Conservation (phyloP, 2,113 vertebrate genomes). For the Sinocyclocheilus anophthalmus region DNA sequence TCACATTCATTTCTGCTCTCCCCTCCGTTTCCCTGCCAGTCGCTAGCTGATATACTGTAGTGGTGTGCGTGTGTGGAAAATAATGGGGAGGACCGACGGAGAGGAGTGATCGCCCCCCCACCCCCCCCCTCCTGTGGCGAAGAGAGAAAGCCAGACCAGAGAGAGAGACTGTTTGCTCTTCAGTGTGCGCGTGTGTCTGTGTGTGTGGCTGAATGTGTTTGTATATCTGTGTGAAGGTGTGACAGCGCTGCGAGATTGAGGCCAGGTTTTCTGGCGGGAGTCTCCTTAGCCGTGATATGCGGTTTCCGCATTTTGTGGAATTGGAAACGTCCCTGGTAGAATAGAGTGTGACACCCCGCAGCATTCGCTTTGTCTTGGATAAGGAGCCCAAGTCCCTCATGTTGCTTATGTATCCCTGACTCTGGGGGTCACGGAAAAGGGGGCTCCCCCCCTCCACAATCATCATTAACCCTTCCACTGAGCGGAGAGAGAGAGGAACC, state of each 20-base stretch:
- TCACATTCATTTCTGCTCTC: slow-evolving; percentile 88
- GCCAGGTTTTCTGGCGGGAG: slow-evolving; percentile 74
- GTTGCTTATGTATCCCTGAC: slow-evolving; percentile 85
- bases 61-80: slow-evolving; percentile 74
- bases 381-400: slow-evolving; percentile 81
- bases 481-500: slow-evolving; percentile 54
- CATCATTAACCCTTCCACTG: slow-evolving; percentile 57
- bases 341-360: slow-evolving; percentile 67
- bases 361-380: slow-evolving; percentile 72
- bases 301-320: slow-evolving; percentile 63
- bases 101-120: too few relatives aligned
- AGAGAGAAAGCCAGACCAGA: slow-evolving; percentile 55
- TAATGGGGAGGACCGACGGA: slow-evolving; percentile 54
- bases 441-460: slow-evolving; percentile 57
- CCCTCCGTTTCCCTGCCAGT: slow-evolving; percentile 80
- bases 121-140: too few relatives aligned
- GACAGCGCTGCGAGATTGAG: slow-evolving; percentile 76
- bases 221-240: slow-evolving; percentile 69
- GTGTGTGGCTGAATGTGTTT: slow-evolving; percentile 61
- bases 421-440: slow-evolving; percentile 75
- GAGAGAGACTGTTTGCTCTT: slow-evolving; percentile 51
- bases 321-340: slow-evolving; percentile 70
- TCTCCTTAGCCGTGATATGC: slow-evolving; percentile 68
- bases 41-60: slow-evolving; percentile 82
- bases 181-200: slow-evolving; percentile 46